Base-by-base conservation (phyloP, 2,888 invertebrate genomes). In the Onthophagus sagittarius region DNA sequence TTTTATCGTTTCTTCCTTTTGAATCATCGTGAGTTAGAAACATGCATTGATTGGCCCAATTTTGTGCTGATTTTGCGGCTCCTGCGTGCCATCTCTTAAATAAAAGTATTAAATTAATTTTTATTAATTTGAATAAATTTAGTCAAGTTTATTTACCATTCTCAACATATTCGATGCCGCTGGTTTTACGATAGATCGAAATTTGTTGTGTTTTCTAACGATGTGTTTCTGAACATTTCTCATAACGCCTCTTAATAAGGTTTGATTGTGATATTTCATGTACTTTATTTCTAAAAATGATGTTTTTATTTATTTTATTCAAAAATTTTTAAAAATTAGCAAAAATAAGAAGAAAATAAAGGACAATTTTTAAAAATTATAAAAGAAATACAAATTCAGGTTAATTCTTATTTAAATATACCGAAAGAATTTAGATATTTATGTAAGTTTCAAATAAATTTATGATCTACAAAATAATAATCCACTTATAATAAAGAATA, bases 101-200 rank as follows among this genome's bases (percentile, higher is more conserved):
- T n/a, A 70, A 73, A 74, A 70, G 72, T 73, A 75, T 75, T 70
- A 39, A 63, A 69, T 15, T 15, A 64, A 39, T 63, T 15, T 70
- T 72, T 33, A 5, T 33, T 33, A 53, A 53, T 53, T 53, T 1
- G 5, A 11, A 53, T 53, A 2, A 53, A 53, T 9, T 53, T 9
- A 53, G 63, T 71, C 32, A 72, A 76, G 79, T 86, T 15, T 7
- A 67, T 32, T 23, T 85, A 93, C 94, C 94, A 94, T 92, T 79
- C 89, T 85, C 23, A 94, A 86, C 94, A 94, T 94, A 83, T 94
- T 93, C n/a, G 93, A 88, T 13, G 94, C 93, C 53, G 89, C 86
- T 0, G 94, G 94, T 74, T 88, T 86, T 33, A 94, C 94, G 84
- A 89, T 90, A 1, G 91, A 89, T 71, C 94, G 88, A 82, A 94